phyloP scores from a whole-genome alignment of 2,888 invertebrate genomes.

The Phoenoteleia sp. region DNA sequence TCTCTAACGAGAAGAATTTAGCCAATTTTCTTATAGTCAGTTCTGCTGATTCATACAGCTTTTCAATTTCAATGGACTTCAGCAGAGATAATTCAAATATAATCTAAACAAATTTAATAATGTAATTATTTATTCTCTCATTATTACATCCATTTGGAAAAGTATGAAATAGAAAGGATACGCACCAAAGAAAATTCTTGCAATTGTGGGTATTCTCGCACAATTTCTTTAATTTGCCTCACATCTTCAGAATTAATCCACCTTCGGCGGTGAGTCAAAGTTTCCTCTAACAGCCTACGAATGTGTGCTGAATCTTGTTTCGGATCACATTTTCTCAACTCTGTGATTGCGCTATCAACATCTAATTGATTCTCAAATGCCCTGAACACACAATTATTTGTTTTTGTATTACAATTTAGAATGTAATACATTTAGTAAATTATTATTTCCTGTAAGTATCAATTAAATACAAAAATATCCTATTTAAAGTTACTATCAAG shows the following conservation, averaged over 20 bases:
- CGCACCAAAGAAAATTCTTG: conserved; percentile 21
- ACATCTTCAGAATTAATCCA: conserved; percentile 13
- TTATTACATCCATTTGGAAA: too few species aligned
- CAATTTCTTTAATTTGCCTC: not conserved
- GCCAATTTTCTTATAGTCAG: conserved; percentile 6
- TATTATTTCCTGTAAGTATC: not conserved
- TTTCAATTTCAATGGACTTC: not conserved
- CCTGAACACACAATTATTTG: not conserved
- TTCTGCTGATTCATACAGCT: conserved; percentile 9
- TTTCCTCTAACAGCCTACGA: conserved; percentile 6
- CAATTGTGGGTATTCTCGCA: conserved; percentile 22
- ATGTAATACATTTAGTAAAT: not conserved
- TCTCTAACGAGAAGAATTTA: conserved; percentile 3
- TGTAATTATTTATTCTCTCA: not conserved
- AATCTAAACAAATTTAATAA: conserved; percentile 18
- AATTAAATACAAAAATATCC: not conserved
- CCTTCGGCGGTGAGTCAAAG: not conserved
- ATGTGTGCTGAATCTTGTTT: not conserved
- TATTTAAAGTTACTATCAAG: not conserved
- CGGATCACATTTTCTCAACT: not conserved
- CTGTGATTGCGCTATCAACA: not conserved
- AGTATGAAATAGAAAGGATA: not conserved
- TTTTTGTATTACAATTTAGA: too few species aligned
- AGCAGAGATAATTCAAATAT: conserved; percentile 28
- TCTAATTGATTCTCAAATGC: not conserved